phyloP scores from a whole-genome alignment of 2,113 vertebrate species.

The Tursiops truncatus region DNA sequence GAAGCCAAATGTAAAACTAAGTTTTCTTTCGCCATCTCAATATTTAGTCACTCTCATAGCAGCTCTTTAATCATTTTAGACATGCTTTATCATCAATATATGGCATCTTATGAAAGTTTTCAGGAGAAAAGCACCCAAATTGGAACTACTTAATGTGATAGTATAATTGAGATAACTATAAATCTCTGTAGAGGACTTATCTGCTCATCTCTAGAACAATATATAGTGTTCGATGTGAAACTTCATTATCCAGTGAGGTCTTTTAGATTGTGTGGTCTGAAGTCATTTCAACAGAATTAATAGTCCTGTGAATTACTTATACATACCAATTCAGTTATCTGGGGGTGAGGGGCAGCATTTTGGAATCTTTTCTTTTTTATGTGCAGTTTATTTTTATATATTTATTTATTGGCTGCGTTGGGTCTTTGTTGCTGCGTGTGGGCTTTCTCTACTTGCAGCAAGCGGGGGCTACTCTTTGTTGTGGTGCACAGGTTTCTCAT shows the following conservation, averaged over 20 bases:
- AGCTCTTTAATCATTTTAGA: background rate
- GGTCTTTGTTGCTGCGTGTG: no score
- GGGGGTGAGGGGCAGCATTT: background rate
- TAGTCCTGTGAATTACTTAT: background rate
- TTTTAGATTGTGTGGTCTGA: background rate
- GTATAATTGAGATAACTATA: background rate
- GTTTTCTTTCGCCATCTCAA: background rate
- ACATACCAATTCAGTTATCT: background rate
- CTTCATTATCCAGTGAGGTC: background rate
- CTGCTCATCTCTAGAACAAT: background rate
- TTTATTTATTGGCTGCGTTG: no score
- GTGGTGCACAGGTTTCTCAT: no score
- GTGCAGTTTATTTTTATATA: no score
- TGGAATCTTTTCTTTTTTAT: background rate
- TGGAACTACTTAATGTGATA: background rate
- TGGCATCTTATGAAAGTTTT: background rate
- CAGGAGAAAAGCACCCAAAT: background rate
- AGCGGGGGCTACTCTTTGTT: no score
- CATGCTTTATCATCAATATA: background rate
- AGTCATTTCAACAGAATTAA: background rate
- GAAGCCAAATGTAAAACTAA: background rate
- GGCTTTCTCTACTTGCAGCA: no score
- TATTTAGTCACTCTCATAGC: background rate
- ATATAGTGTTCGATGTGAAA: background rate
- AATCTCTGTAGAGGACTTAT: background rate